phyloP scores from a whole-genome alignment of 2,113 vertebrate genomes.

The Larimichthys crocea region DNA sequence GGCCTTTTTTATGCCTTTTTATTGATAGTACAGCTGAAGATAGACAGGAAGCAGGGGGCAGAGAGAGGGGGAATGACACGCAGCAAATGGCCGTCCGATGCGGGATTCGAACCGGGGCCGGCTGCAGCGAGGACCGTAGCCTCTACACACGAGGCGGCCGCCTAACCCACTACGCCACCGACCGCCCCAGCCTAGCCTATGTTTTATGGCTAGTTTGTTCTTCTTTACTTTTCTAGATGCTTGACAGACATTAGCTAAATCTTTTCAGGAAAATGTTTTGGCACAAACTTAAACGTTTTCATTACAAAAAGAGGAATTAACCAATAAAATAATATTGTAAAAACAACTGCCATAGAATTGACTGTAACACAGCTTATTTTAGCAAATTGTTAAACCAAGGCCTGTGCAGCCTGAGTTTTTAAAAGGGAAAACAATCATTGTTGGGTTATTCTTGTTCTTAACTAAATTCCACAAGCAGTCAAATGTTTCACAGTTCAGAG shows the following conservation, averaged over 20 bases:
- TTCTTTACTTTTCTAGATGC: not conserved
- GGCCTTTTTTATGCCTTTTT: too few relatives aligned
- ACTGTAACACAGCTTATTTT: not conserved
- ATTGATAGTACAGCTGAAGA: too few relatives aligned
- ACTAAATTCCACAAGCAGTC: constrained; percentile 48
- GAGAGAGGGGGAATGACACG: too few relatives aligned
- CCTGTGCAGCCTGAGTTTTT: not conserved
- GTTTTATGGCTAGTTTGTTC: not conserved
- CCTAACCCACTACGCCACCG: too few relatives aligned
- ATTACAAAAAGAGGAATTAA: not conserved
- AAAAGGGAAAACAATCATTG: constrained; percentile 11
- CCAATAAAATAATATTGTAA: not conserved
- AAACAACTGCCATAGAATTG: not conserved
- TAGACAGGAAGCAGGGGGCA: too few relatives aligned
- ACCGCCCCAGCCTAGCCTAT: too few relatives aligned
- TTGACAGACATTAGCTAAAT: not conserved
- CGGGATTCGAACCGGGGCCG: too few relatives aligned
- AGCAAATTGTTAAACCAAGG: not conserved
- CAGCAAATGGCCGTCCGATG: too few relatives aligned
- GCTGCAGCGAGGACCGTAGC: too few relatives aligned
- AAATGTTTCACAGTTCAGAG: constrained; percentile 31
- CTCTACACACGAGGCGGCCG: too few relatives aligned
- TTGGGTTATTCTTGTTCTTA: constrained; percentile 10
- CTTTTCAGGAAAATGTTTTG: not conserved
- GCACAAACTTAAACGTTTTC: not conserved